These are phyloP conservation scores for Uromys caudimaculatus DNA, from an alignment of 2,797 vertebrate species.

Conservation along the genomic window DNA sequence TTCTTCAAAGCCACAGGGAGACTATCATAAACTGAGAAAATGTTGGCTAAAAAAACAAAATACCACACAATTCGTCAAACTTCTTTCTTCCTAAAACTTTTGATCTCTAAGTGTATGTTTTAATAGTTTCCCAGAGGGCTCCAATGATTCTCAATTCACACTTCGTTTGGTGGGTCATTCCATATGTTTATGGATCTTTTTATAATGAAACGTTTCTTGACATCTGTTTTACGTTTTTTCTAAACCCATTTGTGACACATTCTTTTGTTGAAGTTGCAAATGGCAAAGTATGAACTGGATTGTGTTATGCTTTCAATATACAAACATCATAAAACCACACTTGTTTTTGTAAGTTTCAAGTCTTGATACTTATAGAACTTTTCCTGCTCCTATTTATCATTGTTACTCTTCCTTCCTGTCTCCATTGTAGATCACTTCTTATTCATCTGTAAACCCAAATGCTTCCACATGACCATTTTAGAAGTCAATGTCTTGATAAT, in stretches of 20 bases:
- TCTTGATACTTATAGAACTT: background rate
- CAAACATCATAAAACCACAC: slow-evolving; percentile 28
- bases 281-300: slow-evolving; percentile 32
- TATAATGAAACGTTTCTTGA: slow-evolving; percentile 65
- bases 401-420: background rate
- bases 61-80: slow-evolving; percentile 49
- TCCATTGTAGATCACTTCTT: background rate
- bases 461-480: background rate
- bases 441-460: background rate
- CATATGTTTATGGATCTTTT: slow-evolving; percentile 69
- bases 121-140: slow-evolving; percentile 66
- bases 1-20: background rate
- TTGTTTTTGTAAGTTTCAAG: slow-evolving; percentile 12
- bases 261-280: slow-evolving; percentile 52
- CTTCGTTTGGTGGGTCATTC: slow-evolving; percentile 44
- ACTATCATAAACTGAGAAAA: slow-evolving; percentile 53
- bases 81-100: slow-evolving; percentile 50
- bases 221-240: slow-evolving; percentile 58
- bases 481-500: background rate
- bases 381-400: background rate
- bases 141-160: background rate
- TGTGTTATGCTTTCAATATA: background rate
- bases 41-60: slow-evolving; percentile 64
- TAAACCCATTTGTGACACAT: slow-evolving; percentile 73
- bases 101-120: slow-evolving; percentile 54